Percentiles rank a stretch among this genome's conserved stretches.
Conservation (phyloP, 2,113 vertebrate species). For the Andinoacara biseriatus region DNA sequence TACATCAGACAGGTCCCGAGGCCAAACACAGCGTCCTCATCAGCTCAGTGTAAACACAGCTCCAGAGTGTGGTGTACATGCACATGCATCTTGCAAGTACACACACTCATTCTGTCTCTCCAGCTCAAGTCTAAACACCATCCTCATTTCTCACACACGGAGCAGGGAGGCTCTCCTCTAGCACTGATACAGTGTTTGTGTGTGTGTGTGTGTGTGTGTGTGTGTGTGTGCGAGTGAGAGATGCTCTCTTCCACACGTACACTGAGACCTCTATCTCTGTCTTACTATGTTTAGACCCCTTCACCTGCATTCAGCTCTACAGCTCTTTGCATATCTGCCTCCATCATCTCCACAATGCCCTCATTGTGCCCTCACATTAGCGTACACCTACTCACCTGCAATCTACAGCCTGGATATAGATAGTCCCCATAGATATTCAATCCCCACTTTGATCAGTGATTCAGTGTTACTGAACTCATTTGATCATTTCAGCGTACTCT, state of each 20-base stretch:
- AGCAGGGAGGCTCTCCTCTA: background rate
- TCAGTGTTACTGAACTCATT: background rate
- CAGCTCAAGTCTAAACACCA: conserved; percentile 8
- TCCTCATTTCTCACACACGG: background rate
- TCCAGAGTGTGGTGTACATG: background rate
- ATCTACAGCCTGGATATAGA: conserved; percentile 41
- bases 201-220: background rate
- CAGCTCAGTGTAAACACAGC: conserved; percentile 30
- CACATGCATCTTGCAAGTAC: too few species aligned
- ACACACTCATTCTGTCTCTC: background rate
- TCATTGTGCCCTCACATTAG: background rate
- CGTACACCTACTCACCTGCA: conserved; percentile 13
- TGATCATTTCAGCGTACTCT: background rate
- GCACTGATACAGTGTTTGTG: background rate
- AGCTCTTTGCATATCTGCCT: conserved; percentile 27
- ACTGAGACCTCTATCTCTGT: conserved; percentile 33
- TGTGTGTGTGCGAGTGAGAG: background rate
- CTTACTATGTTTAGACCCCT: conserved; percentile 54
- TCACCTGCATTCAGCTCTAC: conserved; percentile 41
- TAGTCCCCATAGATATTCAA: conserved; percentile 4
- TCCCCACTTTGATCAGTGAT: background rate
- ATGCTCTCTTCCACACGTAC: conserved; percentile 46
- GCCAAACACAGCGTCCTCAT: conserved; percentile 45
- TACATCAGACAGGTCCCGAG: conserved; percentile 32
- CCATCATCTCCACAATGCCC: conserved; percentile 10